These are phyloP conservation scores for Plemyria rubiginata DNA, from an alignment of 2,888 invertebrate genomes.

Conservation along the genomic window DNA sequence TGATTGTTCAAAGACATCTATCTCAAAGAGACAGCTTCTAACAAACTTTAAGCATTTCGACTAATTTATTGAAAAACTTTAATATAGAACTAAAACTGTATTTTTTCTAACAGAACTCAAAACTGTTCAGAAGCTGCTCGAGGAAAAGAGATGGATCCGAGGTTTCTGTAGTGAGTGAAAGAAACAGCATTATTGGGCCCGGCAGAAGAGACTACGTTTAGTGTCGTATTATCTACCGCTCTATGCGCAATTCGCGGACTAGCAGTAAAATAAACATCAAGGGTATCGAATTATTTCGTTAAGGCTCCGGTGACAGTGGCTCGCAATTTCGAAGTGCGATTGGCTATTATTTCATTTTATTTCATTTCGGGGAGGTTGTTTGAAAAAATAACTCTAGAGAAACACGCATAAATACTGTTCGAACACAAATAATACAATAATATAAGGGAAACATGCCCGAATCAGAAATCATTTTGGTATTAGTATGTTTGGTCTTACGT, in stretches of 20 bases:
- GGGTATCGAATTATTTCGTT: neutral
- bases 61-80: constrained; percentile 29
- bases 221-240: constrained; percentile 43
- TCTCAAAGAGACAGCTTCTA: neutral
- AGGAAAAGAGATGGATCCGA: constrained; percentile 75
- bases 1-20: neutral
- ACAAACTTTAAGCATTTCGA: constrained; percentile 11
- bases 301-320: too few relatives aligned
- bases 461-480: too few relatives aligned
- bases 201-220: constrained; percentile 77
- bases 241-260: constrained; percentile 17
- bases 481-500: too few relatives aligned
- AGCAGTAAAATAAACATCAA: constrained; percentile 9
- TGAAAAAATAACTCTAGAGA: too few relatives aligned
- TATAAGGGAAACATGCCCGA: too few relatives aligned
- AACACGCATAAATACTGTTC: too few relatives aligned
- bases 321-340: too few relatives aligned
- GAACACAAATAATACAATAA: too few relatives aligned
- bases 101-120: constrained; percentile 62
- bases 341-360: too few relatives aligned
- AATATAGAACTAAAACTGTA: constrained; percentile 18
- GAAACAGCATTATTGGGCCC: constrained; percentile 70
- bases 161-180: constrained; percentile 76
- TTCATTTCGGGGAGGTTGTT: too few relatives aligned
- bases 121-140: constrained; percentile 66